These are phyloP conservation scores for Pristionchus arcanus DNA, from an alignment of 2,888 invertebrate genomes.

Conservation along the genomic window DNA sequence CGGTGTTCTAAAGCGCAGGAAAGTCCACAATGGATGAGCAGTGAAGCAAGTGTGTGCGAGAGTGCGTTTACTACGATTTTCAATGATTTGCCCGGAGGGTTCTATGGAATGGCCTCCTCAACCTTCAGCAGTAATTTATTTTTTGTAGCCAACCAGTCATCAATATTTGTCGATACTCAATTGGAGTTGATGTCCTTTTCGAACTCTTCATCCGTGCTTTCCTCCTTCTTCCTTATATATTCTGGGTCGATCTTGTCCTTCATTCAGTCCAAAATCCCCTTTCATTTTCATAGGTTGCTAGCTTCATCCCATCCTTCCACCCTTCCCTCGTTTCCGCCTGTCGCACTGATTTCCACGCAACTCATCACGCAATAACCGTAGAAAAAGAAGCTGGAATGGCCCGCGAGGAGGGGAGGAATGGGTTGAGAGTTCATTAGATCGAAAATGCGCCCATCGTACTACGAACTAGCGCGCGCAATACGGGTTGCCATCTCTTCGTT, in stretches of 20 bases:
- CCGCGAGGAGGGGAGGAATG: neutral
- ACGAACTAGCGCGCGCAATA: too few relatives aligned
- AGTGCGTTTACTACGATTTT: neutral
- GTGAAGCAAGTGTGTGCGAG: neutral
- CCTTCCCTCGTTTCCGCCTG: neutral
- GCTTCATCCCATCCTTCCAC: neutral
- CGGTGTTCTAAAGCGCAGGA: neutral
- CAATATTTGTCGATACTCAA: too few relatives aligned
- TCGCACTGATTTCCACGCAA: slow-evolving; percentile 18
- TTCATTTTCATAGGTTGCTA: neutral
- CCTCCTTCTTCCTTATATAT: too few relatives aligned
- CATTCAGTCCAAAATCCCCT: neutral
- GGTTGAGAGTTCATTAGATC: neutral
- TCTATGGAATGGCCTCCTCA: neutral
- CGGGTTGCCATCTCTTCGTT: too few relatives aligned
- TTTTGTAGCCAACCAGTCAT: too few relatives aligned
- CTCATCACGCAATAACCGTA: slow-evolving; percentile 30
- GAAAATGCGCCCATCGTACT: neutral
- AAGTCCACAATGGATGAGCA: neutral
- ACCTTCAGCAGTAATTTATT: too few relatives aligned
- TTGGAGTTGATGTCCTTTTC: too few relatives aligned
- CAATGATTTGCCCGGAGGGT: neutral
- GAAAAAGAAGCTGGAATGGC: slow-evolving; percentile 16
- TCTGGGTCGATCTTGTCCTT: neutral
- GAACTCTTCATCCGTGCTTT: too few relatives aligned